These are phyloP conservation scores for Gephyroberyx darwinii DNA, from an alignment of 2,797 vertebrate species.

Conservation along the genomic window DNA sequence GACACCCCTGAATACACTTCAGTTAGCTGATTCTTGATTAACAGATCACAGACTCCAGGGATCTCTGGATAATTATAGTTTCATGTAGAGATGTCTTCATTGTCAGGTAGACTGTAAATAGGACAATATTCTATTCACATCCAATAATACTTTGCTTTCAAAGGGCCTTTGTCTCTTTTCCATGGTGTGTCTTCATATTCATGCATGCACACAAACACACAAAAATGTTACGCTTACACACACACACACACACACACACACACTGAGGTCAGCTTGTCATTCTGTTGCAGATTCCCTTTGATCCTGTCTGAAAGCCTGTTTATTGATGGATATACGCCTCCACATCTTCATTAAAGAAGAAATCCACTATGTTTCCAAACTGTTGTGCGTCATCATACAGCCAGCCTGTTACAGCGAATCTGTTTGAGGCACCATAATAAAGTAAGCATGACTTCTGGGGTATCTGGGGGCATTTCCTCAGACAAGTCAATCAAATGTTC, in stretches of 20 bases:
- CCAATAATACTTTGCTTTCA: not conserved
- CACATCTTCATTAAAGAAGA: constrained; percentile 1
- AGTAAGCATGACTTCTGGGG: constrained; percentile 24
- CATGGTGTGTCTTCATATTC: not conserved
- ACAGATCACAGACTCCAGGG: too few relatives aligned
- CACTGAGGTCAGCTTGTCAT: constrained; percentile 6
- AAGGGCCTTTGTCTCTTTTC: too few relatives aligned
- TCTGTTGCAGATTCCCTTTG: constrained; percentile 32
- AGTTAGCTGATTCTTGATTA: too few relatives aligned
- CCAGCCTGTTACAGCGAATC: not conserved
- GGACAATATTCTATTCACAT: not conserved
- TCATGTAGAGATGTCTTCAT: not conserved
- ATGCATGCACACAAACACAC: not conserved
- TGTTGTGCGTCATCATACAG: constrained; percentile 27
- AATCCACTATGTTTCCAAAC: not conserved
- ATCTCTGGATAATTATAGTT: too few relatives aligned
- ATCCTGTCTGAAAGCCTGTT: constrained; percentile 23
- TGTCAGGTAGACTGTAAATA: not conserved
- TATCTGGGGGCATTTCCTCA: constrained; percentile 13
- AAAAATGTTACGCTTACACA: not conserved
- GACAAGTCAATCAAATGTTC: constrained; percentile 40
- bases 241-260: constrained; percentile 5
- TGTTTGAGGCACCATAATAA: constrained; percentile 25
- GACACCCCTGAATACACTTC: too few relatives aligned
- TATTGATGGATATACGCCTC: not conserved